phyloP scores from a whole-genome alignment of 1,140 invertebrate species.

The Teleogryllus occipitalis region DNA sequence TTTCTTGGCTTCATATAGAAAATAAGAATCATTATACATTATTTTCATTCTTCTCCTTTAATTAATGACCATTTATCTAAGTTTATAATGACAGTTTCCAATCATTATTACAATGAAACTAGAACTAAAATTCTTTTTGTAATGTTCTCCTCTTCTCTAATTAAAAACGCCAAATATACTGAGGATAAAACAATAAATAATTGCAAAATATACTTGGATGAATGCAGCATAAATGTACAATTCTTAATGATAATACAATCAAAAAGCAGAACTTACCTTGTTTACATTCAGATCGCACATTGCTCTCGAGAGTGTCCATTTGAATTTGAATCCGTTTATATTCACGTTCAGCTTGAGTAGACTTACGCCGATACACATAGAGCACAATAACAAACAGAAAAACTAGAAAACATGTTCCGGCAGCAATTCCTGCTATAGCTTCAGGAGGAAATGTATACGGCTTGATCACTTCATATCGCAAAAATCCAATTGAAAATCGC shows the following conservation, averaged over 20 bases:
- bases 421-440: constrained; percentile 75
- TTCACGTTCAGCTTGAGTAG: constrained; percentile 88
- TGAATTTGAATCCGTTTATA: constrained; percentile 98
- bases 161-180: too few species aligned
- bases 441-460: constrained; percentile 77
- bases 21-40: too few species aligned
- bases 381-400: constrained; percentile 78
- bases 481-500: constrained; percentile 51
- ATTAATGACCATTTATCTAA: too few species aligned
- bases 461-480: constrained; percentile 71
- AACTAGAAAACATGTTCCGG: constrained; percentile 72
- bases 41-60: too few species aligned
- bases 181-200: not conserved
- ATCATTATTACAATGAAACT: too few species aligned
- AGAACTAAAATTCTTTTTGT: too few species aligned
- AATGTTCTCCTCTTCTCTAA: too few species aligned
- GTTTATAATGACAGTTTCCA: too few species aligned
- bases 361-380: constrained; percentile 81
- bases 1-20: too few species aligned
- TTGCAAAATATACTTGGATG: not conserved
- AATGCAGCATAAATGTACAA: not conserved
- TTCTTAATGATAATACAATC: constrained; percentile 9
- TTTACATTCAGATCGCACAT: constrained; percentile 95
- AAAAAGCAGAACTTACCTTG: constrained; percentile 49
- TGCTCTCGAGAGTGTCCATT: constrained; percentile 98